Evolutionary conservation across 2,797 vertebrate species (phyloP).

Genomic region (Acanthiza pusilla): DNA sequence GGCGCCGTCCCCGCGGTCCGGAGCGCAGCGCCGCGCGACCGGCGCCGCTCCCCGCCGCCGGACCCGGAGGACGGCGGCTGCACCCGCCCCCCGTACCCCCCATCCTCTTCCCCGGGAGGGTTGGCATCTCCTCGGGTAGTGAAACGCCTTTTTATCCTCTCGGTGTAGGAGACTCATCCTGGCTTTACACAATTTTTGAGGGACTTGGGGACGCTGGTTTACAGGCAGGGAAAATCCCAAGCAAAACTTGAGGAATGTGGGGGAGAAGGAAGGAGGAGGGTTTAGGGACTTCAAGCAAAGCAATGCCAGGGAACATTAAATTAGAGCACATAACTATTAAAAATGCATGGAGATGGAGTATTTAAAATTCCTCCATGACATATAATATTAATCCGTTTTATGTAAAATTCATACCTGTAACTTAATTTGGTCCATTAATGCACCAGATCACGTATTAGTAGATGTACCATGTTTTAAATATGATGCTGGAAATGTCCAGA

Average conservation of each 20-base stretch:
- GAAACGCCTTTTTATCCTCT: not conserved
- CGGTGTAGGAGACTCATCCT: not conserved
- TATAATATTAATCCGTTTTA: conserved; percentile 76
- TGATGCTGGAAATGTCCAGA: conserved; percentile 45
- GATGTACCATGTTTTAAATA: conserved; percentile 63
- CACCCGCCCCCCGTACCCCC: no score
- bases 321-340: conserved; percentile 70
- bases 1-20: not conserved
- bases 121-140: not conserved
- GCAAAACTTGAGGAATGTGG: not conserved
- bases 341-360: conserved; percentile 70
- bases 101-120: no score
- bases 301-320: conserved; percentile 59
- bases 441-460: conserved; percentile 62
- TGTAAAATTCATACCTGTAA: conserved; percentile 80
- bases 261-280: not conserved
- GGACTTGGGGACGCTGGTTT: not conserved
- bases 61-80: not conserved
- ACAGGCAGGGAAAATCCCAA: not conserved
- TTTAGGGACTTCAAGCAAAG: conserved; percentile 7
- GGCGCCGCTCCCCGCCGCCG: not conserved
- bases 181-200: not conserved
- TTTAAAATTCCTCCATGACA: conserved; percentile 74
- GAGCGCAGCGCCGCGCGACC: not conserved
- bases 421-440: conserved; percentile 72